These are phyloP conservation scores for Isurus oxyrinchus DNA, from an alignment of 2,113 vertebrate species.

Conservation along the genomic window DNA sequence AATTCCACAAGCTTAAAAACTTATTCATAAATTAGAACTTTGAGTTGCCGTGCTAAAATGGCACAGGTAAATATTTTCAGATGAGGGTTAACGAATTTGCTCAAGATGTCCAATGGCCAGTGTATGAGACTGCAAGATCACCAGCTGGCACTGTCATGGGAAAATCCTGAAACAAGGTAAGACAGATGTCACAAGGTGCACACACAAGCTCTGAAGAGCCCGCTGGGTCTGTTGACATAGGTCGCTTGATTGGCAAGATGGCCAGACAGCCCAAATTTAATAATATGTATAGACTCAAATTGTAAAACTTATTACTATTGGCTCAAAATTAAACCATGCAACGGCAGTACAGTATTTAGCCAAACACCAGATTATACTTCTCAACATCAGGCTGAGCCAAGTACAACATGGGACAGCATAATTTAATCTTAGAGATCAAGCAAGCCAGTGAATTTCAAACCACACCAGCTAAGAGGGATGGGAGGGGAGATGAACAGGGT, in stretches of 20 bases:
- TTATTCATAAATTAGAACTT: background rate
- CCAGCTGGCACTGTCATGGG: background rate
- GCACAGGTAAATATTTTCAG: background rate
- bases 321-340: background rate
- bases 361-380: background rate
- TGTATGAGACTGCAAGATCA: background rate
- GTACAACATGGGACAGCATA: background rate
- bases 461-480: background rate
- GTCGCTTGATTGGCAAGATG: background rate
- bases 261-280: background rate
- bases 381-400: background rate
- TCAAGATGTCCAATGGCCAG: background rate
- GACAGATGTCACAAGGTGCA: background rate
- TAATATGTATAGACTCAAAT: background rate
- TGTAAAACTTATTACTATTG: background rate
- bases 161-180: background rate
- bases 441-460: background rate
- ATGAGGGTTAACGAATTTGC: background rate
- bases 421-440: background rate
- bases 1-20: background rate
- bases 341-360: background rate
- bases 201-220: background rate
- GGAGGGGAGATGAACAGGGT: background rate
- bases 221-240: background rate
- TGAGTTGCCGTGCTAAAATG: background rate